Evolutionary conservation across 2,113 vertebrate genomes (phyloP).

Genomic region (Bos indicus): DNA sequence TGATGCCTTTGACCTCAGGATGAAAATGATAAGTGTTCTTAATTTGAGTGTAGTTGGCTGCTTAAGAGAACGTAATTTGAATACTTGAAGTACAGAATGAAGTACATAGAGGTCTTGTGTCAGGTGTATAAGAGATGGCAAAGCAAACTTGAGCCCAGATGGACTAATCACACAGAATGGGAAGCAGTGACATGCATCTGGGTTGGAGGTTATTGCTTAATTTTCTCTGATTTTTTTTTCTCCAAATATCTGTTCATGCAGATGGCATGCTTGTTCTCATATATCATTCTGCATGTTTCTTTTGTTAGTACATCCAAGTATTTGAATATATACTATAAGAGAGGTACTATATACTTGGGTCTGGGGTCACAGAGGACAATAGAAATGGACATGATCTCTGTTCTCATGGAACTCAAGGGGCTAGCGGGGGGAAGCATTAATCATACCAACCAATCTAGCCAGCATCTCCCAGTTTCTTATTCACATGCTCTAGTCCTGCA

Average conservation of each 20-base stretch:
- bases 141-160: not conserved
- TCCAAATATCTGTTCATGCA: not conserved
- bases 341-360: not conserved
- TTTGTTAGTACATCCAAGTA: not conserved
- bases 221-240: not conserved
- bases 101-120: not conserved
- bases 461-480: not conserved
- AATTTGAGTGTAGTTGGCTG: not conserved
- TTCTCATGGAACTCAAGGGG: not conserved
- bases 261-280: not conserved
- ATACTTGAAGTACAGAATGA: not conserved
- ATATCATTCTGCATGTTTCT: not conserved
- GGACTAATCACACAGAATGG: not conserved
- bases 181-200: not conserved
- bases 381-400: not conserved
- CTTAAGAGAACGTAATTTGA: not conserved
- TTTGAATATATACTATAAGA: not conserved
- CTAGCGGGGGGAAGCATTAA: not conserved
- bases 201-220: not conserved
- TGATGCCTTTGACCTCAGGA: not conserved
- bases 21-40: not conserved
- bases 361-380: not conserved
- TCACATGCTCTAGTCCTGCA: no score
- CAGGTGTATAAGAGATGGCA: not conserved
- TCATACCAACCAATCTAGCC: not conserved